A percentile compares a stretch with the other conserved stretches of the same genome.
These are phyloP conservation scores for Eulithis testata DNA, from an alignment of 2,888 invertebrate genomes.

Conservation along the genomic window DNA sequence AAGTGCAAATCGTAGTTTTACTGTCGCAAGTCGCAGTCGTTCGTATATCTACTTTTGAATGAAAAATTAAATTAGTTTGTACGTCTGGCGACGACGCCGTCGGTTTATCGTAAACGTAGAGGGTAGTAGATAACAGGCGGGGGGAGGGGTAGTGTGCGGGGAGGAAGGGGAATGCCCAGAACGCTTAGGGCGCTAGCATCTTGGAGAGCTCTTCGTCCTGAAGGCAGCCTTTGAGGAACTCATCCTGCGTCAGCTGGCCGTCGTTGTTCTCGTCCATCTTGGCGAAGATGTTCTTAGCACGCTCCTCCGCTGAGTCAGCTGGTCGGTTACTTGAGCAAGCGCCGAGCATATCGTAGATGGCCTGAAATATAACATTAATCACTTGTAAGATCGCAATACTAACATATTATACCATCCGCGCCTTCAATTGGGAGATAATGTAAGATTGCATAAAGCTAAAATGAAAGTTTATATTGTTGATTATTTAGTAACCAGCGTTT, in stretches of 20 bases:
- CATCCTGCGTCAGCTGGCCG: conserved; percentile 98
- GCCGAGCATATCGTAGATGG: conserved; percentile 99
- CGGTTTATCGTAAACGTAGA: conserved; percentile 56
- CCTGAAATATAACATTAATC: conserved; percentile 85
- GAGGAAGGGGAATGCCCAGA: conserved; percentile 26
- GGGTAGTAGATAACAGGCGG: conserved; percentile 36
- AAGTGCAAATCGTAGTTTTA: conserved; percentile 36
- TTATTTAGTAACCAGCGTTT: too few species aligned
- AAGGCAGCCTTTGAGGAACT: conserved; percentile 98
- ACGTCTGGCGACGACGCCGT: conserved; percentile 51
- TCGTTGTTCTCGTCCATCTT: conserved; percentile 99
- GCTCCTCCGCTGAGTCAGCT: conserved; percentile 97
- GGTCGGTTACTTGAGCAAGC: conserved; percentile 98
- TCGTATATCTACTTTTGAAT: conserved; percentile 36
- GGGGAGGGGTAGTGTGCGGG: conserved; percentile 32
- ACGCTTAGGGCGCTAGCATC: conserved; percentile 95
- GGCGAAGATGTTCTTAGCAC: conserved; percentile 99
- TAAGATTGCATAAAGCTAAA: too few species aligned
- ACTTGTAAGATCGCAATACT: not conserved
- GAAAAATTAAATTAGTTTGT: conserved; percentile 38
- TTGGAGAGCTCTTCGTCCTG: conserved; percentile 98
- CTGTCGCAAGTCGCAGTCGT: conserved; percentile 36
- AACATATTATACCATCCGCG: too few species aligned
- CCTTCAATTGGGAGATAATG: too few species aligned
- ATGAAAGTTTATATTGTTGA: too few species aligned